A percentile compares a stretch with the other conserved stretches of the same genome.
These are phyloP conservation scores for Chymomyza fuscimana DNA, from an alignment of 2,888 invertebrate species.

Conservation along the genomic window DNA sequence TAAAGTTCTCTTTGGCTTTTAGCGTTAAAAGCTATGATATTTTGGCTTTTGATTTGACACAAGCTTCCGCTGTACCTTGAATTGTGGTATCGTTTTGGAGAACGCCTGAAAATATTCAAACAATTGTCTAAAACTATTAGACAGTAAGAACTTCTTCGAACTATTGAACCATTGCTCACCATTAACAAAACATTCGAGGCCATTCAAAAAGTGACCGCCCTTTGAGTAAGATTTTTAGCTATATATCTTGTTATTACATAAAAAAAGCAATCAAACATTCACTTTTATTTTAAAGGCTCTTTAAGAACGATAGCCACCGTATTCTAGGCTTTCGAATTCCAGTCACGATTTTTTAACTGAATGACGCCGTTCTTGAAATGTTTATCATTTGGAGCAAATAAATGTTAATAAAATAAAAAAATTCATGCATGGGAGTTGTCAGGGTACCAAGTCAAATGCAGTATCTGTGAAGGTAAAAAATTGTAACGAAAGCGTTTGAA, in stretches of 20 bases:
- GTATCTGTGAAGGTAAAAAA: slow-evolving; percentile 24
- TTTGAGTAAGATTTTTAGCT: no score
- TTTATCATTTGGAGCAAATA: not conserved
- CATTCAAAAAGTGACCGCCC: no score
- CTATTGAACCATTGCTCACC: no score
- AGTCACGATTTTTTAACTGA: slow-evolving; percentile 43
- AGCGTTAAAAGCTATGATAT: not conserved
- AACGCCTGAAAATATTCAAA: no score
- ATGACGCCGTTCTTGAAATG: not conserved
- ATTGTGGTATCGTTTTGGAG: not conserved
- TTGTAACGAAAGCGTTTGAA: slow-evolving; percentile 8
- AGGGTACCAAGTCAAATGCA: slow-evolving; percentile 18
- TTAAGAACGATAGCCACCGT: slow-evolving; percentile 33
- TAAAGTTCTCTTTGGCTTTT: slow-evolving; percentile 14
- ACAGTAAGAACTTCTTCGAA: no score
- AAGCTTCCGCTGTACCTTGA: not conserved
- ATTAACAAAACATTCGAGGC: no score
- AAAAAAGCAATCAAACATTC: slow-evolving; percentile 32
- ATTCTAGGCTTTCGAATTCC: slow-evolving; percentile 34
- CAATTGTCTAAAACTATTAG: no score
- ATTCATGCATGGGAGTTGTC: not conserved
- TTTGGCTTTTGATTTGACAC: not conserved
- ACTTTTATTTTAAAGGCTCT: slow-evolving; percentile 39
- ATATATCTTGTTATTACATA: no score
- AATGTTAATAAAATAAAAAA: not conserved